Evolutionary conservation across 2,888 invertebrate genomes (phyloP), one percentile per base, ranked within the genome.

Genomic region (Zaprionus bogoriensis): DNA sequence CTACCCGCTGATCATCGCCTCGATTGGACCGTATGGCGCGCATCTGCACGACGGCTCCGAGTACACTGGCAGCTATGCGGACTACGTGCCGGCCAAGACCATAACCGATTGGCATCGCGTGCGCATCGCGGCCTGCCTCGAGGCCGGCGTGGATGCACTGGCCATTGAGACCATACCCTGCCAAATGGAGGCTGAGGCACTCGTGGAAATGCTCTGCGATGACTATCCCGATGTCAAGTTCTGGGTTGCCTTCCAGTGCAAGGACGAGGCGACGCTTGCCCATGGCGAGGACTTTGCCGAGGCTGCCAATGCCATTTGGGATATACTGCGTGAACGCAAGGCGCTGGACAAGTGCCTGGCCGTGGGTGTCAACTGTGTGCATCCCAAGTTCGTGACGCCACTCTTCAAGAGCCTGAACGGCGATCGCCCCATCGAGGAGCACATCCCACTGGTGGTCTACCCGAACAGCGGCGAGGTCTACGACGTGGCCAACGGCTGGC

Each of bases 141-240:
- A 95, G 68, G 95, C 94, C 2, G 97, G 96, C 0, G 95, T 96
- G 1, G 97, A 98, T 90, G 90, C 97, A 4, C 90, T 99, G 67
- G 98, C 97, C 1, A 91, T 98, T 75, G 98, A 99, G 91, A 99
- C 99, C 0, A 96, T 98, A 81, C 98, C 99, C 5, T 96, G 96
- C 74, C 93, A 93, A 86, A 93, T 93, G 79, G 98, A 99, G 91
- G 98, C 96, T 0, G 94, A 95, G 88, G 95, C 95, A 89, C 90
- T 98, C 22, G 93, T 97, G 19, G 94, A 95, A 65, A 92, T 97
- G 83, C 91, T 98, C 20, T 89, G 89, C 22, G 93, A 94, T 68
- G 95, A 96, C 76, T 97, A 94, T 90, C 97, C 97, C 1, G 91
- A 92, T 46, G 92, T 93, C 0, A 96, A 95, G 89, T 96, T 96